Percentiles rank a stretch among this genome's conserved stretches.
Evolutionary conservation across 1,140 invertebrate species (phyloP).

Genomic region (Odontomachus brunneus): DNA sequence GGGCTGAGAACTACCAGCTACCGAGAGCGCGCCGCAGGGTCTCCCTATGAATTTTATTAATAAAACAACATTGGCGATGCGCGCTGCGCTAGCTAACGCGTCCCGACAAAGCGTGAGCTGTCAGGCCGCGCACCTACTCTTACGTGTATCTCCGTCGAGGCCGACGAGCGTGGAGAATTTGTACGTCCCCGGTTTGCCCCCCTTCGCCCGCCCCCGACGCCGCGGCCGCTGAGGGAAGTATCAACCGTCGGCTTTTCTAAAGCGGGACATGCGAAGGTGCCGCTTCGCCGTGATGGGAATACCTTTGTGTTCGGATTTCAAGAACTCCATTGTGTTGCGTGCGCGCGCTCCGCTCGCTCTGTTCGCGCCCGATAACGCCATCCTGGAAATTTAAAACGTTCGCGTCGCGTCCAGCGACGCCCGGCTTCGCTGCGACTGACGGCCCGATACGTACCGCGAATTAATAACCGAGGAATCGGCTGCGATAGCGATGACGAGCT

Average conservation of each 20-base stretch:
- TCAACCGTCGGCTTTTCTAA: slow-evolving; percentile 67
- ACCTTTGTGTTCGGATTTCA: slow-evolving; percentile 64
- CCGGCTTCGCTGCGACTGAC: slow-evolving; percentile 4
- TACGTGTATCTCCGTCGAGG: slow-evolving; percentile 54
- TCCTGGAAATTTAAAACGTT: slow-evolving; percentile 45
- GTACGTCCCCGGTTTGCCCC: slow-evolving; percentile 30
- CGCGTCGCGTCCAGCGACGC: not conserved
- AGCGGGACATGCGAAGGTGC: slow-evolving; percentile 60
- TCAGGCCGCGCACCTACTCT: slow-evolving; percentile 61
- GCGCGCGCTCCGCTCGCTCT: slow-evolving; percentile 11
- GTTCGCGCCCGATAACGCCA: slow-evolving; percentile 42
- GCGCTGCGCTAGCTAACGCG: slow-evolving; percentile 50
- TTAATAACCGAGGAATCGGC: slow-evolving; percentile 16
- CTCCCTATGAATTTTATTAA: slow-evolving; percentile 76
- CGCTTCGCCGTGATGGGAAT: slow-evolving; percentile 45
- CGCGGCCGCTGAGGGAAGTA: slow-evolving; percentile 45
- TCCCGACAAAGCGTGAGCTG: slow-evolving; percentile 67
- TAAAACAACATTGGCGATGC: slow-evolving; percentile 70
- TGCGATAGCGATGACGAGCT: not conserved
- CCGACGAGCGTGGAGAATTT: slow-evolving; percentile 71
- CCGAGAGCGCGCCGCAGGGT: not conserved
- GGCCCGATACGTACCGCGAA: slow-evolving; percentile 5
- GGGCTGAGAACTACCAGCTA: slow-evolving; percentile 45
- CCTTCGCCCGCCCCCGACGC: slow-evolving; percentile 1
- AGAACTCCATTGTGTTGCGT: slow-evolving; percentile 58